These are phyloP conservation scores for Pollachius pollachius DNA, from an alignment of 2,113 vertebrate species.

Conservation along the genomic window DNA sequence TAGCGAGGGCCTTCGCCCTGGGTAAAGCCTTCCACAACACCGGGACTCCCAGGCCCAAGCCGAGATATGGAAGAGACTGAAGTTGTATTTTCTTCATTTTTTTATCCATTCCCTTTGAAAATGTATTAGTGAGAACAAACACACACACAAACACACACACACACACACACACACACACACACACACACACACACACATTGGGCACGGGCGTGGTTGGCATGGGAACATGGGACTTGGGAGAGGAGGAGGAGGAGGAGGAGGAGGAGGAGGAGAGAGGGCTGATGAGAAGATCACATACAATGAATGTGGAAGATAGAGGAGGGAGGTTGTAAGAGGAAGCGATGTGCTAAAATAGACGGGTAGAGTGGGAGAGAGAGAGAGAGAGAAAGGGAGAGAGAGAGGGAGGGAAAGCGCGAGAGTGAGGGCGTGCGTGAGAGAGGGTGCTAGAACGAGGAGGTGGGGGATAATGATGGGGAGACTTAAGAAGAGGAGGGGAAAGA, in stretches of 20 bases:
- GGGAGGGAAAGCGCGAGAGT: neutral
- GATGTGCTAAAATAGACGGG: slow-evolving; percentile 33
- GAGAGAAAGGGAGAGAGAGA: neutral
- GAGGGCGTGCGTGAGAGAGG: neutral
- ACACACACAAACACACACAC: slow-evolving; percentile 47
- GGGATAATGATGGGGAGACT: slow-evolving; percentile 37
- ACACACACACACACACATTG: too few species aligned
- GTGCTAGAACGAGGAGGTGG: slow-evolving; percentile 34
- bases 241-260: slow-evolving; percentile 33
- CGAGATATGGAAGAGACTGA: slow-evolving; percentile 25
- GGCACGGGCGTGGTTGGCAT: neutral
- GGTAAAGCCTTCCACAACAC: slow-evolving; percentile 41
- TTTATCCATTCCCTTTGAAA: slow-evolving; percentile 34
- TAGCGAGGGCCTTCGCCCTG: slow-evolving; percentile 56
- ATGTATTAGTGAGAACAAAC: slow-evolving; percentile 51
- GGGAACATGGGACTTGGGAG: neutral
- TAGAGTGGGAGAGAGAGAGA: neutral
- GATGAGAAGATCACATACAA: slow-evolving; percentile 23
- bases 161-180: slow-evolving; percentile 37
- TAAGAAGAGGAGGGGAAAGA: slow-evolving; percentile 38
- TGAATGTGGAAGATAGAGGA: slow-evolving; percentile 32
- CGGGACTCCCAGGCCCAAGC: slow-evolving; percentile 27
- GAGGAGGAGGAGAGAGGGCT: neutral
- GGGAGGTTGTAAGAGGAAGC: slow-evolving; percentile 22
- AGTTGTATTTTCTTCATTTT: slow-evolving; percentile 6